These are phyloP conservation scores for Incurvaria masculella DNA, from an alignment of 2,888 invertebrate species.

Conservation along the genomic window DNA sequence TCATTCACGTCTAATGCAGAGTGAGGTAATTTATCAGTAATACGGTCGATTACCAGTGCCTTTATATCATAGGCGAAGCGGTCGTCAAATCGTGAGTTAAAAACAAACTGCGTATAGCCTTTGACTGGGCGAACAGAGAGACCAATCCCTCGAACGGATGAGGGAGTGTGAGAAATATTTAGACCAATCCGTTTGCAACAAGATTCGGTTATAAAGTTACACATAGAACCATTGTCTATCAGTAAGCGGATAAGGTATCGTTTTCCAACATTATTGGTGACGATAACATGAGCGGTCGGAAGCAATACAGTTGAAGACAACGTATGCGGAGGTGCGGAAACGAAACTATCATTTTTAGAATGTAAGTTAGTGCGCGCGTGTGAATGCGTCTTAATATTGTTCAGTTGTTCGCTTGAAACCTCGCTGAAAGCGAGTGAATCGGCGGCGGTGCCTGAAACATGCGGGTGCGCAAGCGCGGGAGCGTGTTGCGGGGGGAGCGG, in stretches of 20 bases:
- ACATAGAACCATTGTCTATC: not conserved
- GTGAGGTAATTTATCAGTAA: not conserved
- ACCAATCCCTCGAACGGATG: slow-evolving; percentile 7
- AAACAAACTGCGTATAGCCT: not conserved
- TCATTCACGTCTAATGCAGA: not conserved
- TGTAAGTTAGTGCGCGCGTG: not conserved
- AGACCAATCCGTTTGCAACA: not conserved
- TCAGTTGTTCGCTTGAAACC: not conserved
- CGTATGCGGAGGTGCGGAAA: not conserved
- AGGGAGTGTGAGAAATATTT: not conserved
- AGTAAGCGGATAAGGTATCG: not conserved
- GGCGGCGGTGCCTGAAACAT: not conserved
- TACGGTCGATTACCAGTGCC: not conserved
- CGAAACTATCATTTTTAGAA: not conserved
- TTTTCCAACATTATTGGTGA: not conserved
- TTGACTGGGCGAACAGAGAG: not conserved
- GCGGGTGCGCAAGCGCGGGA: not conserved
- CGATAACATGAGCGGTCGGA: not conserved
- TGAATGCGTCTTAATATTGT: not conserved
- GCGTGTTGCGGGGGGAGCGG: too few relatives aligned
- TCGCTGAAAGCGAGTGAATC: not conserved
- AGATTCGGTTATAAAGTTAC: not conserved
- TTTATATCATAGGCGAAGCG: not conserved
- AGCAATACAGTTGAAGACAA: not conserved
- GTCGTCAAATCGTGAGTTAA: not conserved